Evolutionary conservation across 2,888 invertebrate genomes (phyloP).

Genomic region (Drepanosiphum platanoidis): DNA sequence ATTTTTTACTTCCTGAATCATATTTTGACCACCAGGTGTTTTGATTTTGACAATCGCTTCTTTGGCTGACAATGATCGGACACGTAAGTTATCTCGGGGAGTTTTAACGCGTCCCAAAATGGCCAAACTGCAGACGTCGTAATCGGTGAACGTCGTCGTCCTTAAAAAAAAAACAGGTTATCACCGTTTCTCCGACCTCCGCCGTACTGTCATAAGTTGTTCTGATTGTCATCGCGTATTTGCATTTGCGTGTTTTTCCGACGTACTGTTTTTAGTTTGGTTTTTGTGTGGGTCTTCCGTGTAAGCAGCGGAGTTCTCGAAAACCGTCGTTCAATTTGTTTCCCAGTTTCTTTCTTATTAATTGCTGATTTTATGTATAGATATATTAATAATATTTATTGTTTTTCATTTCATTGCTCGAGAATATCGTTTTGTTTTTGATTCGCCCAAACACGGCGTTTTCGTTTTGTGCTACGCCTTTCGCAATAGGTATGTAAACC

Average conservation of each 20-base stretch:
- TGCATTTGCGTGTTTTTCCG: neutral
- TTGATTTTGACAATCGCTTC: neutral
- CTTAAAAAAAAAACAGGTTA: slow-evolving; percentile 61
- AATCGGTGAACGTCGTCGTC: slow-evolving; percentile 38
- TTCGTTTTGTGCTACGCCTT: neutral
- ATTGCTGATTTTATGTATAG: neutral
- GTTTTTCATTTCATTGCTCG: neutral
- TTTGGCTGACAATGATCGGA: neutral
- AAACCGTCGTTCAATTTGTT: neutral
- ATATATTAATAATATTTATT: neutral
- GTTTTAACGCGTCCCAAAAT: slow-evolving; percentile 7
- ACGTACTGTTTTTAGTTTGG: neutral
- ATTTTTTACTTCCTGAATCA: too few species aligned
- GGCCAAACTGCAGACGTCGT: slow-evolving; percentile 33
- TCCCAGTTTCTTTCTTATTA: too few species aligned
- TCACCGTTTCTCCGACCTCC: slow-evolving; percentile 33
- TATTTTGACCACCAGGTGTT: neutral
- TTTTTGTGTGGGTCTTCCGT: neutral
- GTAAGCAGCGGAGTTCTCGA: accelerated
- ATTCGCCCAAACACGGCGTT: neutral
- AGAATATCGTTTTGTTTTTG: neutral
- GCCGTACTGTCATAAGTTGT: neutral
- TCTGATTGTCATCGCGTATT: slow-evolving; percentile 21
- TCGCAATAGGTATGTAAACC: neutral
- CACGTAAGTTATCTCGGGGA: slow-evolving; percentile 30